Evolutionary conservation across 2,797 vertebrate species (phyloP).

Genomic region (Eospalax fontanierii): DNA sequence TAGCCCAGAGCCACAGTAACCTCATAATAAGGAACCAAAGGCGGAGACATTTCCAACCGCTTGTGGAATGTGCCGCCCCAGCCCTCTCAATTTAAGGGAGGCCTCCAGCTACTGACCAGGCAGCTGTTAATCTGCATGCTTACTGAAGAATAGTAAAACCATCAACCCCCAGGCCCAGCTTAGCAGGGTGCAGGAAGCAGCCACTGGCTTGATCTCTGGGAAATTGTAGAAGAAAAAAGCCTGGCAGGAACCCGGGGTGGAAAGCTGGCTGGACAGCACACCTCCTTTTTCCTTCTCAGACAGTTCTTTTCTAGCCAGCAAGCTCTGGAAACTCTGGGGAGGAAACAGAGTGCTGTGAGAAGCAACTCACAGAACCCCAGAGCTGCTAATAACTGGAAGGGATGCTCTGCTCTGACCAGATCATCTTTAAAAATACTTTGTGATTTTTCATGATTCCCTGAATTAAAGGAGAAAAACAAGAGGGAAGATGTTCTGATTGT

Average conservation of each 20-base stretch:
- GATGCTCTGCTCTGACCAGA: slow-evolving; percentile 33
- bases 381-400: slow-evolving; percentile 27
- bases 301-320: background rate
- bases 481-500: slow-evolving; percentile 3
- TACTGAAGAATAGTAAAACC: slow-evolving; percentile 81
- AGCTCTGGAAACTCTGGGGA: slow-evolving; percentile 18
- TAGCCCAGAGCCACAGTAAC: slow-evolving; percentile 74
- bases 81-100: slow-evolving; percentile 78
- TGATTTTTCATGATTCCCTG: slow-evolving; percentile 62
- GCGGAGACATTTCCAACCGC: slow-evolving; percentile 71
- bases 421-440: slow-evolving; percentile 45
- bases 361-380: background rate
- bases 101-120: slow-evolving; percentile 72
- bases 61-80: slow-evolving; percentile 74
- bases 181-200: slow-evolving; percentile 83
- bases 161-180: slow-evolving; percentile 59
- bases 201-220: slow-evolving; percentile 67
- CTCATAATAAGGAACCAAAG: slow-evolving; percentile 72
- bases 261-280: background rate
- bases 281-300: background rate
- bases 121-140: slow-evolving; percentile 79
- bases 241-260: slow-evolving; percentile 40
- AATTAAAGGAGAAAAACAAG: slow-evolving; percentile 62
- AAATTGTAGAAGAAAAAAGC: slow-evolving; percentile 67
- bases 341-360: background rate